Conservation (phyloP, 2,797 vertebrate genomes). For the Neomorphus geoffroyi region DNA sequence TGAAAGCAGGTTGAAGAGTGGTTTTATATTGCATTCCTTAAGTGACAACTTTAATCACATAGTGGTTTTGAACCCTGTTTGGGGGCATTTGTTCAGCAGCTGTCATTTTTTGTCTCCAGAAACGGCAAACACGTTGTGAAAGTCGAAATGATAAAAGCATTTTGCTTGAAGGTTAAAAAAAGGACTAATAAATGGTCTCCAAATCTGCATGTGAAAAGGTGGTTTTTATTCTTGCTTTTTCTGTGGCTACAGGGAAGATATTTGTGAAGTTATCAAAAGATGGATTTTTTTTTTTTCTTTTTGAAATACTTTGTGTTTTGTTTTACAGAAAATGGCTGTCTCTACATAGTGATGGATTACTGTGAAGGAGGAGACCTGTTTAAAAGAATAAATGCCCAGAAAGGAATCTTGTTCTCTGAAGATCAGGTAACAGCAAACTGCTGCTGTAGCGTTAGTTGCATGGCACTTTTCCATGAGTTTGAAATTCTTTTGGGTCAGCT, state of each 20-base stretch:
- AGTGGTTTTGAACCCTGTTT: neutral
- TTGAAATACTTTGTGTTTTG: neutral
- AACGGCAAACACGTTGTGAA: neutral
- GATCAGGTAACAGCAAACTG: slow-evolving; percentile 83
- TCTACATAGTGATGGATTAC: slow-evolving; percentile 99
- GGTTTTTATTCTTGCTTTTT: neutral
- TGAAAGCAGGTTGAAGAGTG: neutral
- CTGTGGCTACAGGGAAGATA: neutral
- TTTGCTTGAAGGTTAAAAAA: neutral
- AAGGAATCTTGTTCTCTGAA: slow-evolving; percentile 90
- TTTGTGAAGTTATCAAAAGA: neutral
- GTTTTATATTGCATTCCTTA: neutral
- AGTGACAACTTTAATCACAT: neutral
- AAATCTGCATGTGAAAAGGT: neutral
- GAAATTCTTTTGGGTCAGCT: neutral
- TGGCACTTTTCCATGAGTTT: neutral
- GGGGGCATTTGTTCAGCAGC: neutral
- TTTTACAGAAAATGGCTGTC: slow-evolving; percentile 89
- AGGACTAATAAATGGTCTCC: neutral
- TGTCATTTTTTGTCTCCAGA: neutral
- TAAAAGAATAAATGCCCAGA: slow-evolving; percentile 97
- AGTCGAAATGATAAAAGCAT: neutral
- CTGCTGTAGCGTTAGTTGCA: neutral
- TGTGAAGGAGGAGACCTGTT: slow-evolving; percentile 98
- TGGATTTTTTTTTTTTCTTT: neutral